Evolutionary conservation across 2,888 invertebrate genomes (phyloP).

Genomic region (Troides helena): DNA sequence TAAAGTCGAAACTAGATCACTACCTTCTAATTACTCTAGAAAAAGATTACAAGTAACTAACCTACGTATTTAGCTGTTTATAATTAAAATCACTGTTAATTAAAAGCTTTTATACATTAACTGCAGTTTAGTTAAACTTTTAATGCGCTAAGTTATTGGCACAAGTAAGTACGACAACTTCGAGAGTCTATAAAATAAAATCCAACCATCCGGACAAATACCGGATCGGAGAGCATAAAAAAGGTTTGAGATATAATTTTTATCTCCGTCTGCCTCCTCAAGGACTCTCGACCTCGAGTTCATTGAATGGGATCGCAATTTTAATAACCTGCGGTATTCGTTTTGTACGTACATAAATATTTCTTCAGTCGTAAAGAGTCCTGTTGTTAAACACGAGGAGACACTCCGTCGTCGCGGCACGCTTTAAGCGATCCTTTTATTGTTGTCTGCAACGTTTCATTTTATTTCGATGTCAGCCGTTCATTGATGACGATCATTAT

Average conservation of each 20-base stretch:
- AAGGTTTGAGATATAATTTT: conserved; percentile 12
- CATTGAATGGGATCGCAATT: conserved; percentile 29
- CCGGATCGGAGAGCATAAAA: conserved; percentile 9
- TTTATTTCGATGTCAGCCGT: conserved; percentile 43
- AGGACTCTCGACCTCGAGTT: conserved; percentile 42
- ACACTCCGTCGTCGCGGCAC: conserved; percentile 23
- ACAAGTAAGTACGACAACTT: not conserved
- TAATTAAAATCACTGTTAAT: no score
- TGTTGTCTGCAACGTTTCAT: conserved; percentile 19
- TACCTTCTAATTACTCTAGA: no score
- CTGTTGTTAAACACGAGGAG: conserved; percentile 25
- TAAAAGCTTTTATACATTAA: no score
- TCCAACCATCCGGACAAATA: conserved; percentile 18
- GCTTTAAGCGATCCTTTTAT: conserved; percentile 2
- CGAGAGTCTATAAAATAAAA: not conserved
- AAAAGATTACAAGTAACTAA: no score
- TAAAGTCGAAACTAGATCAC: no score
- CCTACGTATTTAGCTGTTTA: no score
- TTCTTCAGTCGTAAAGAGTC: conserved; percentile 17
- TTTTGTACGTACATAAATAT: conserved; percentile 26
- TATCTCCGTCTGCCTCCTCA: conserved; percentile 40
- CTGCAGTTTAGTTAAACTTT: no score
- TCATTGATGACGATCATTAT: conserved; percentile 43
- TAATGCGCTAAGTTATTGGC: not conserved
- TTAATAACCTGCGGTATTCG: conserved; percentile 26